These are phyloP conservation scores for Hirudo medicinalis DNA, from an alignment of 1,140 invertebrate species.

Conservation along the genomic window DNA sequence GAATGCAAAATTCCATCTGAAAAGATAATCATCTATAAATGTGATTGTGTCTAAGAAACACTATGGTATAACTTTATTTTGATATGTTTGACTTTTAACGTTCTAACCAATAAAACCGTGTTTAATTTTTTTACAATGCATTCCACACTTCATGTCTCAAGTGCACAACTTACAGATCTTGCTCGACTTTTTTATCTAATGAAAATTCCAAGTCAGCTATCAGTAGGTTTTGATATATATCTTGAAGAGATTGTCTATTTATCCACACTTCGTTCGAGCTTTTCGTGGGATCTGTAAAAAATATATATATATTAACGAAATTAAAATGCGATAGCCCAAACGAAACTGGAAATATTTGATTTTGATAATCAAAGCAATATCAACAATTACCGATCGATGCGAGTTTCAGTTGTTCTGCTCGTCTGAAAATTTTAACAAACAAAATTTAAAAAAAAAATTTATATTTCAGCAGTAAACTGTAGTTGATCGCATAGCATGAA, in stretches of 20 bases:
- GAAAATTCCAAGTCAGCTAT: conserved; percentile 69
- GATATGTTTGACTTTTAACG: too few species aligned
- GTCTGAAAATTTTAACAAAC: conserved; percentile 5
- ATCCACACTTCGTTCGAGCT: conserved; percentile 36
- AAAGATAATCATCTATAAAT: conserved; percentile 9
- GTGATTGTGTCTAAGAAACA: not conserved
- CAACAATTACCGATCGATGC: not conserved
- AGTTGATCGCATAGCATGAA: too few species aligned
- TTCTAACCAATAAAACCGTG: too few species aligned
- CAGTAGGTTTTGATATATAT: conserved; percentile 64
- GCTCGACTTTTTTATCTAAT: conserved; percentile 74
- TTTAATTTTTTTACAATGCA: too few species aligned
- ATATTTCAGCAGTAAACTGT: not conserved
- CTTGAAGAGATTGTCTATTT: conserved; percentile 46
- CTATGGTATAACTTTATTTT: too few species aligned
- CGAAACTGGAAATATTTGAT: too few species aligned
- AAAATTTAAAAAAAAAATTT: not conserved
- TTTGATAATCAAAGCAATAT: not conserved
- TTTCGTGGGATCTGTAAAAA: conserved; percentile 28
- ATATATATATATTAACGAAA: not conserved
- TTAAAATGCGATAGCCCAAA: not conserved
- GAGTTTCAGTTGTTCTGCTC: conserved; percentile 6
- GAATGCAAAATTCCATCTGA: conserved; percentile 67
- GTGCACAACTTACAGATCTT: conserved; percentile 49
- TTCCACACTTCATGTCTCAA: too few species aligned